Evolutionary conservation across 2,888 invertebrate genomes (phyloP), one percentile per base, ranked within the genome.

Genomic region (Halictus ligatus): DNA sequence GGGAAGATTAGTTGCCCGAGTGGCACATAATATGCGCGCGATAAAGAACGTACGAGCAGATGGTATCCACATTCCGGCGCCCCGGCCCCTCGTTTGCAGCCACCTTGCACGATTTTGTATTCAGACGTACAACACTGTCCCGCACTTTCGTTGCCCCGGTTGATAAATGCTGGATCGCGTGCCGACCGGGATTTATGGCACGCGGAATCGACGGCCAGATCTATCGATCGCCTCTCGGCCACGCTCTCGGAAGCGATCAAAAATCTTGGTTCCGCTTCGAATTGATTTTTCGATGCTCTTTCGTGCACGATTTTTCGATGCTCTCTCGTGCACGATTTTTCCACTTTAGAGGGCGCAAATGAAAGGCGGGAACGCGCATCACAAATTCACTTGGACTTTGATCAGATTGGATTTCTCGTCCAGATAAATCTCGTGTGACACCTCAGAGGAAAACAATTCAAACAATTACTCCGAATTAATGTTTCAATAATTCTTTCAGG

Each of bases 91-190:
- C 80, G 80, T 80, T 83, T 78, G 50, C 76, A 60, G n/a, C 74
- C 74, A 75, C 74, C 74, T 60, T 54, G 50, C 43, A 43, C 77
- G 48, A 85, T 85, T 83, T 84, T 80, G 35, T 72, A 84, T 84
- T 83, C 83, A 69, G 83, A 76, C 85, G 83, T 79, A 64, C 40
- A 85, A 85, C 85, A 85, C 54, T 83, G 79, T 50, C 78, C 79
- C 64, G 78, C 84, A 85, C 84, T 85, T 83, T 85, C 83, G 75
- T 50, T 58, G 77, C 13, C 58, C 25, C 25, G 46, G 54, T 79
- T 79, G 78, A 84, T 81, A 81, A 78, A 81, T 77, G 78, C 67
- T 60, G 60, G 76, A 72, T 76, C 78, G 79, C 77, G 78, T 75
- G 78, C 67, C 43, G 43, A 60, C 48, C 25, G 40, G 46, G 40